A percentile compares a stretch with the other conserved stretches of the same genome.
Evolutionary conservation across 2,113 vertebrate genomes (phyloP).

Genomic region (Embiotoca jacksoni): DNA sequence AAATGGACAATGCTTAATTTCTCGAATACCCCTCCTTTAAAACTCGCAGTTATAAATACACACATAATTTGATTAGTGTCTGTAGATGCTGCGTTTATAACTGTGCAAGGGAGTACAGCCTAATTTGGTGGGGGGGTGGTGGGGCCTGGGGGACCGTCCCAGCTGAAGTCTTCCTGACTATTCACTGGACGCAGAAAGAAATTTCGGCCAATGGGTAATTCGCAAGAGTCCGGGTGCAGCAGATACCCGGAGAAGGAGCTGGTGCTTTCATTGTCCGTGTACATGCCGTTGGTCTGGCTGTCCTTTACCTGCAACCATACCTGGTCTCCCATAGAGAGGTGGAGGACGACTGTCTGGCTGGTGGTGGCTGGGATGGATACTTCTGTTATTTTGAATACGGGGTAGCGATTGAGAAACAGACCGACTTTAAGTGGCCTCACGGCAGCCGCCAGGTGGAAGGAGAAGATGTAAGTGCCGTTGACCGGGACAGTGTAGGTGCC

Average conservation of each 20-base stretch:
- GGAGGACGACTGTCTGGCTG: constrained; percentile 73
- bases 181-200: neutral
- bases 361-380: neutral
- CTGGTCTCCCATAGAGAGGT: constrained; percentile 55
- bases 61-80: constrained; percentile 52
- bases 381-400: constrained; percentile 64
- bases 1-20: neutral
- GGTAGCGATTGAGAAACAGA: constrained; percentile 71
- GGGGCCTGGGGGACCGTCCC: neutral
- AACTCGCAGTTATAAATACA: constrained; percentile 37
- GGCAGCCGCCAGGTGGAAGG: constrained; percentile 57
- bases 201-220: neutral
- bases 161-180: neutral
- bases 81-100: constrained; percentile 20
- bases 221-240: constrained; percentile 79
- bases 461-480: constrained; percentile 82
- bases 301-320: constrained; percentile 84
- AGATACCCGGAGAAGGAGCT: constrained; percentile 81
- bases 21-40: constrained; percentile 48
- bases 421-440: constrained; percentile 66
- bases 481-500: constrained; percentile 77
- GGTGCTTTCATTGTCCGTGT: constrained; percentile 47
- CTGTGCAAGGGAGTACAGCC: neutral
- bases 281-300: constrained; percentile 66
- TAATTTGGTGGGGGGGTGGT: neutral